Conservation (phyloP, 1,140 invertebrate genomes). For the Drosophila insularis region DNA sequence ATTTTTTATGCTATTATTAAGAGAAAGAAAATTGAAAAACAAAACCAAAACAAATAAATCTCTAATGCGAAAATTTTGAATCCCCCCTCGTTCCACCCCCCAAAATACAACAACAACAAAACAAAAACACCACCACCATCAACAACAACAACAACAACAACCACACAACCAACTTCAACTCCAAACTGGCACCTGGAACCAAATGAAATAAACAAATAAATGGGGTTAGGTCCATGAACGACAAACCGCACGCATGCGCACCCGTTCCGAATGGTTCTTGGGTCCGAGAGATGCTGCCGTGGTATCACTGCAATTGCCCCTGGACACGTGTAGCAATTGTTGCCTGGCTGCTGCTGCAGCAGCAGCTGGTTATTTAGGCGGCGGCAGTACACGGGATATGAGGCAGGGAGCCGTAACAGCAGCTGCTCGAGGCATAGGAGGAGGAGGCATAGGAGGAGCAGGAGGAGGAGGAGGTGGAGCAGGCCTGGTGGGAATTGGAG, state of each 20-base stretch:
- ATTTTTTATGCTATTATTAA: conserved; percentile 43
- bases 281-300: conserved; percentile 85
- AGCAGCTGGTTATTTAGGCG: conserved; percentile 68
- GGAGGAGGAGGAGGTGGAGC: conserved; percentile 40
- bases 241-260: conserved; percentile 95
- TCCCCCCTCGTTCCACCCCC: conserved; percentile 69
- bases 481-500: conserved; percentile 32
- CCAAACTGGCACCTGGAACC: conserved; percentile 49
- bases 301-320: conserved; percentile 64
- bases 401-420: conserved; percentile 43
- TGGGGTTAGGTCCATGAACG: conserved; percentile 92
- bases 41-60: conserved; percentile 55
- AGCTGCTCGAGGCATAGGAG: conserved; percentile 30
- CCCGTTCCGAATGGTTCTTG: conserved; percentile 96
- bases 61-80: conserved; percentile 78
- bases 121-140: conserved; percentile 37
- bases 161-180: conserved; percentile 39
- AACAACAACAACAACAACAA: conserved; percentile 32
- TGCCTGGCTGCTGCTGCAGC: conserved; percentile 64
- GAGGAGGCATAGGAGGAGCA: conserved; percentile 41
- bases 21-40: conserved; percentile 36
- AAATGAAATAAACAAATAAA: conserved; percentile 31
- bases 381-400: conserved; percentile 69
- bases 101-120: conserved; percentile 33
- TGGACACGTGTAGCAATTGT: conserved; percentile 76